Percentiles rank a stretch among this genome's conserved stretches.
These are phyloP conservation scores for Promerops cafer DNA, from an alignment of 2,113 vertebrate genomes.

Conservation along the genomic window DNA sequence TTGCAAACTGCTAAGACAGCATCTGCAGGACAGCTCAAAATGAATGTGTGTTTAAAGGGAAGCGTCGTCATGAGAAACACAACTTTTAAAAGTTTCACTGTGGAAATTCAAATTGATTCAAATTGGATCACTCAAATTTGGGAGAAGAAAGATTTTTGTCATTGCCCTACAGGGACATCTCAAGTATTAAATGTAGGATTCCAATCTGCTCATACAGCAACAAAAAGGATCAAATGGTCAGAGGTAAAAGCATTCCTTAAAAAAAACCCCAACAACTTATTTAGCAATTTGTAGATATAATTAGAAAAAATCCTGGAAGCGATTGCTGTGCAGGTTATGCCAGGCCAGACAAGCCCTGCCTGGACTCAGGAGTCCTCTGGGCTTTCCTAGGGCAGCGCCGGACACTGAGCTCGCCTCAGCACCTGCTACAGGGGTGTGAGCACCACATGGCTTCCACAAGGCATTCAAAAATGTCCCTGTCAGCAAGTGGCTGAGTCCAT, in stretches of 20 bases:
- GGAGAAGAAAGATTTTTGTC: not conserved
- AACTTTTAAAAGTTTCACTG: not conserved
- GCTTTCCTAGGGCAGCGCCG: not conserved
- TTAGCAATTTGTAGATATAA: not conserved
- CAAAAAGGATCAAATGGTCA: not conserved
- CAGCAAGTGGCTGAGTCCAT: slow-evolving; percentile 88
- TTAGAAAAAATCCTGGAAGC: not conserved
- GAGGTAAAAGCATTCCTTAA: not conserved
- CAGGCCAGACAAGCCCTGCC: not conserved
- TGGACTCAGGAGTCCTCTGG: not conserved
- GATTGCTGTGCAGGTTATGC: not conserved
- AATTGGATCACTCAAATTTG: not conserved
- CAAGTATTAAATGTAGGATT: not conserved
- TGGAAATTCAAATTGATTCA: not conserved
- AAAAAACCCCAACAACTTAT: not conserved
- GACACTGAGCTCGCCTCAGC: not conserved
- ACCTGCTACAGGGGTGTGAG: not conserved
- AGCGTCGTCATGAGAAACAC: slow-evolving; percentile 15
- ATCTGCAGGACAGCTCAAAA: slow-evolving; percentile 38
- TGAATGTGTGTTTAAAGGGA: not conserved
- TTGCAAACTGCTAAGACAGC: not conserved
- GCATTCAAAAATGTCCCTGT: slow-evolving; percentile 59
- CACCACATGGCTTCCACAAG: slow-evolving; percentile 50
- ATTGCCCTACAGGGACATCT: not conserved
- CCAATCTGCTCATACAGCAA: not conserved